Percentiles rank a stretch among this genome's conserved stretches.
phyloP scores from a whole-genome alignment of 2,113 vertebrate genomes.

The Thamnaconus septentrionalis region DNA sequence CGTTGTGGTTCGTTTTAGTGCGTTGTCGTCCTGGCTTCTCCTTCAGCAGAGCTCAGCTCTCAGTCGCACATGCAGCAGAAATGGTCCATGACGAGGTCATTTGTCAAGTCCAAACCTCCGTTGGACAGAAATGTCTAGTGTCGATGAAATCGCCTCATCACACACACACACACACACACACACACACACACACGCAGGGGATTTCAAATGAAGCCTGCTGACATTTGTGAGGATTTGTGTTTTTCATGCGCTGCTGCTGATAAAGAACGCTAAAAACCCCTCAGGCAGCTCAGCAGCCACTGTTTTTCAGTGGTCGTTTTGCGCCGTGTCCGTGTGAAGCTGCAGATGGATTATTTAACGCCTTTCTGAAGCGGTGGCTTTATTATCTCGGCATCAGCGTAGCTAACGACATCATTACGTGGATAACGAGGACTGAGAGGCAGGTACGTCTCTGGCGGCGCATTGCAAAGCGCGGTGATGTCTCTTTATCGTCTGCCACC shows the following conservation, averaged over 20 bases:
- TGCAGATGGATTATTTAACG: constrained; percentile 2
- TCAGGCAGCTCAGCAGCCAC: not conserved
- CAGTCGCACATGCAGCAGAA: too few species aligned
- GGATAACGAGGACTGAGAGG: too few species aligned
- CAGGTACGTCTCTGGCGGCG: too few species aligned
- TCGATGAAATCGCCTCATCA: not conserved
- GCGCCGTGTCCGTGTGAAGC: not conserved
- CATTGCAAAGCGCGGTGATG: too few species aligned
- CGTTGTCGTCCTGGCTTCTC: too few species aligned
- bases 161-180: too few species aligned
- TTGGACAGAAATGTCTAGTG: constrained; percentile 16
- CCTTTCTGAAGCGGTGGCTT: not conserved
- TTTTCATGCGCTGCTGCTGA: constrained; percentile 22
- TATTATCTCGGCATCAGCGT: not conserved
- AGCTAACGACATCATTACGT: too few species aligned
- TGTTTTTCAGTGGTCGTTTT: not conserved
- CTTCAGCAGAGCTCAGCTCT: too few species aligned
- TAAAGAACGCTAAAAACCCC: constrained; percentile 8
- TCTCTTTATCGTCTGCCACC: not conserved
- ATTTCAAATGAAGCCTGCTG: constrained; percentile 19
- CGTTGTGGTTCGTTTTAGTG: too few species aligned
- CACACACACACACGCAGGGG: not conserved
- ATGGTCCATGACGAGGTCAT: too few species aligned
- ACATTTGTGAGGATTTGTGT: constrained; percentile 1
- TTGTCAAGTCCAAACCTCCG: not conserved